Evolutionary conservation across 2,113 vertebrate genomes (phyloP).

Genomic region (Variabilichromis moorii): DNA sequence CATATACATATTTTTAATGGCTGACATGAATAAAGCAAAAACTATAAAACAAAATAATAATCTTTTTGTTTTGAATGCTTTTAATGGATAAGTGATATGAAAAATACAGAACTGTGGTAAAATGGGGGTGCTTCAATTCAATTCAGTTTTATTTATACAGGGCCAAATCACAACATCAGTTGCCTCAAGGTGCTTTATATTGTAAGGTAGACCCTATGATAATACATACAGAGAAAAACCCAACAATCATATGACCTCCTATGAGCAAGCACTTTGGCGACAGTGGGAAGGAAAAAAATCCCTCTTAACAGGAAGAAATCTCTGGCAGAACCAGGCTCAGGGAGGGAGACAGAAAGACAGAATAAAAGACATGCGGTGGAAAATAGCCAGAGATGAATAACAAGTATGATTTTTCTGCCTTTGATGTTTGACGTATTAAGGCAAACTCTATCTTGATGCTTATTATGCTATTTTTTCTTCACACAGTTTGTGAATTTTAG

Average conservation of each 20-base stretch:
- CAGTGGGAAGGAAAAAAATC: neutral
- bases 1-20: neutral
- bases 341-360: neutral
- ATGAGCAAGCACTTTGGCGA: neutral
- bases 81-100: neutral
- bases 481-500: neutral
- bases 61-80: neutral
- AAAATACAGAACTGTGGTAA: neutral
- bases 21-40: neutral
- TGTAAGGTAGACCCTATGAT: neutral
- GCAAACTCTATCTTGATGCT: neutral
- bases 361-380: neutral
- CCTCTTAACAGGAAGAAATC: neutral
- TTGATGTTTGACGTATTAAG: neutral
- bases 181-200: neutral
- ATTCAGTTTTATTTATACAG: neutral
- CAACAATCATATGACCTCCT: neutral
- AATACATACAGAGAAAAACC: neutral
- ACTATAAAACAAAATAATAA: neutral
- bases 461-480: neutral
- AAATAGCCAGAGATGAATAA: neutral
- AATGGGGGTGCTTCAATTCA: neutral
- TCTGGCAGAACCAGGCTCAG: neutral
- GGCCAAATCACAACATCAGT: rapidly evolving
- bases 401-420: neutral